Evolutionary conservation across 2,113 vertebrate genomes (phyloP).

Genomic region (Athene noctua): DNA sequence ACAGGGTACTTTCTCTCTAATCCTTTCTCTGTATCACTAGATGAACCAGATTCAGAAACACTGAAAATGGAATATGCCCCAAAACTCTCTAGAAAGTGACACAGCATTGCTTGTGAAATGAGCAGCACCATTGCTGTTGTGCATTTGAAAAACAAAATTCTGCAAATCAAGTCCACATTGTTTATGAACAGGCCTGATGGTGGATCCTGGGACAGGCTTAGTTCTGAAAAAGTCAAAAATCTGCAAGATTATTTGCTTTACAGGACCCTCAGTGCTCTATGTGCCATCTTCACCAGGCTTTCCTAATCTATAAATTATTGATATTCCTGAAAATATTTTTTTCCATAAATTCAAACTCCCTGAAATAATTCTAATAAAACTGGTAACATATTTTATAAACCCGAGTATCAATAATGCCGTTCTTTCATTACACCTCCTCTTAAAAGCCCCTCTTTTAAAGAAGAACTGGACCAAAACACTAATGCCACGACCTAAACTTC

Average conservation of each 20-base stretch:
- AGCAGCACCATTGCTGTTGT: not conserved
- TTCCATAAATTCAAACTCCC: not conserved
- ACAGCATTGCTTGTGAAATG: not conserved
- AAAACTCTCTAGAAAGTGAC: not conserved
- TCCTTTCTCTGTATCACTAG: not conserved
- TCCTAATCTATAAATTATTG: not conserved
- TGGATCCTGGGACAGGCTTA: not conserved
- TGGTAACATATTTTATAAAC: not conserved
- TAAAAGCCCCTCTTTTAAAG: not conserved
- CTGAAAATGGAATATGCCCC: not conserved
- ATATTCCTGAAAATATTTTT: not conserved
- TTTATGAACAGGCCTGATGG: not conserved
- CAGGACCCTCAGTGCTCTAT: not conserved
- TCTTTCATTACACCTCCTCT: not conserved
- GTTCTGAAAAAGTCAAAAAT: not conserved
- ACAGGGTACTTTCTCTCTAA: not conserved
- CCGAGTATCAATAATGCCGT: not conserved
- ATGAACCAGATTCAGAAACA: not conserved
- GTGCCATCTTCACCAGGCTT: not conserved
- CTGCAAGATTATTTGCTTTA: not conserved
- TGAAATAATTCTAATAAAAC: not conserved
- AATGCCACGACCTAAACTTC: not conserved
- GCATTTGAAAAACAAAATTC: not conserved
- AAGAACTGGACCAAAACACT: not conserved
- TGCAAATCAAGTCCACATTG: accelerated